Base-by-base conservation (phyloP, 2,113 vertebrate species). In the Grallaria varia region DNA sequence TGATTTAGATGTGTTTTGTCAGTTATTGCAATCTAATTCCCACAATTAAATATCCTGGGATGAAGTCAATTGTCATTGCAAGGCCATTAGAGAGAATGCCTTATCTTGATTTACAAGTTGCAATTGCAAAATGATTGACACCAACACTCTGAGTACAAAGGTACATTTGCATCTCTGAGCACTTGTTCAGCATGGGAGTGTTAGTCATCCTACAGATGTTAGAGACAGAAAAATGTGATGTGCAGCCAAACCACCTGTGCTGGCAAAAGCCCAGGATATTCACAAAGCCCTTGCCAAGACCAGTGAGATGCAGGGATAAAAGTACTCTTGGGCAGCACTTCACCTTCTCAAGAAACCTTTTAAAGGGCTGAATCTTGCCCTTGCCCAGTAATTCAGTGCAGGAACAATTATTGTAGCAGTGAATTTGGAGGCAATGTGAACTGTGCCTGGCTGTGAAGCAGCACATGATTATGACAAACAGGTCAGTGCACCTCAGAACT, bases 41-140 rank as follows among this genome's bases (percentile, higher is more conserved):
- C 68, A 52, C 62, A 81, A 67, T 53, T 93, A 69, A 15, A 35
- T 44, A 72, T 92, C 60, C 52, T 64, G 58, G 94, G 40, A 68
- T 16, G 56, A 91, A 86, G 60, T 84, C 78, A 95, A 35, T 63
- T 90, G 56, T 89, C 94, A 87, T 82, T 94, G 49, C 58, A 84
- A 75, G 11, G 52, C 49, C 49, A 78, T 75, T 67, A 91, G 30
- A 78, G 24, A 87, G 44, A 89, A 78, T 37, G 31, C 14, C 31
- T 87, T 72, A 82, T 89, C 94, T 89, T 75, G 83, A 92, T 89
- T 81, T 87, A 37, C 35, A 88, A 90, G 35, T 39, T 67, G 22
- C 52, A 75, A 12, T 75, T 90, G 64, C 73, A 87, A 84, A 84
- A 78, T 59, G 2, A 67, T 60, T 1, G 30, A 77, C 50, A 63